Base-by-base conservation (phyloP, 2,797 vertebrate species). In the Megalops cyprinoides region DNA sequence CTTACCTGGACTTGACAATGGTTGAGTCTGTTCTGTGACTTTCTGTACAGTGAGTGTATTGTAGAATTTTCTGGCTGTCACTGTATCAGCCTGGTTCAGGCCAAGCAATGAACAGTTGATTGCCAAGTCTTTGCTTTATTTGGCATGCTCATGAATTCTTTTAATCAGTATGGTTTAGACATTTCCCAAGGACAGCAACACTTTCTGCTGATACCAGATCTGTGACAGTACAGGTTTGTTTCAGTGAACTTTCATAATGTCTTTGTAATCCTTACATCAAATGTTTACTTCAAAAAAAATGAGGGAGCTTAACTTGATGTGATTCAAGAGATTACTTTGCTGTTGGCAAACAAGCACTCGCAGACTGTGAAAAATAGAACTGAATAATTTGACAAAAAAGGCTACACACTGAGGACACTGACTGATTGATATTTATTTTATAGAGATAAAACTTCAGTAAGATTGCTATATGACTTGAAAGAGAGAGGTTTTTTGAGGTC, bases 101-200 rank as follows among this genome's bases (percentile, higher is more conserved):
- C 85, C 81, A 88, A 91, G 93, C 85, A 89, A 84, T 90, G 90
- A 91, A 87, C 86, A 92, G 90, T 90, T 88, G 89, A 92, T 91
- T 86, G 82, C 85, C 85, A 82, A 78, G 67, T 18, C 46, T 37
- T 75, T 75, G 34, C 62, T 60, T 14, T 55, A 15, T 76, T 53
- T 53, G 0, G 4, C 73, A 48, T 49, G 4, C 5, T 48, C n/a
- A 49, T 6, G n/a, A 23, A 23, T 76, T 7, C 48, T 88, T 89
- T 93, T 89, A 90, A 91, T 91, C 89, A 91, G 89, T 78, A 60
- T 80, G 80, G 10, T 69, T 88, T 84, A 85, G 84, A 89, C 87
- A 82, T 77, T 81, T 86, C 77, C 80, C 88, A 90, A 91, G 90
- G 91, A 85, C 90, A 6, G 60, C 15, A 78, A 53, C 71, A 51